Evolutionary conservation across 2,888 invertebrate genomes (phyloP), one percentile per base, ranked within the genome.

Genomic region (Xanthia togata): DNA sequence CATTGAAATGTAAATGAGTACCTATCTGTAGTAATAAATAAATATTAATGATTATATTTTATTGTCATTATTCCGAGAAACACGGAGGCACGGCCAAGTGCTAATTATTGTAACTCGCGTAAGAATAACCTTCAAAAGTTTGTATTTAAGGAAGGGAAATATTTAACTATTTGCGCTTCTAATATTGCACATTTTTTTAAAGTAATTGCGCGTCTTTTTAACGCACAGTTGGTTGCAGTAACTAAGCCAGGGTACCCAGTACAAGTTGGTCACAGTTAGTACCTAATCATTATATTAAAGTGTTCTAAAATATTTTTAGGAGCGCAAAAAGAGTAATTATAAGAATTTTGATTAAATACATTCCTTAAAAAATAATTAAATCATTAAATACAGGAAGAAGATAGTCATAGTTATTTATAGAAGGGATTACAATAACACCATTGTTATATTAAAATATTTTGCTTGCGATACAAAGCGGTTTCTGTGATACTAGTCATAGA

Each of bases 401-500:
- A 59, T 76, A 76, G 72, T 53, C 50, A 57, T 73, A 70, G 70
- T 53, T 70, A 70, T 53, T 59, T 47, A 26, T 50, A 65, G 57
- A 50, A 53, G 35, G 44, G 0, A 31, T n/a, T 64, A 71, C 26
- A 63, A 70, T 74, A 72, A 73, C 38, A 72, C 44, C 65, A 79
- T 79, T 82, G 74, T 70, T 73, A 41, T 65, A 57, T 53, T 55
- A 17, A 59, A 78, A 44, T 81, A 60, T 81, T 57, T 63, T 73
- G 44, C 60, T 84, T 62, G 50, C 64, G 38, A 78, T 79, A 72
- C 73, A 89, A 93, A 91, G 91, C 91, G 89, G 90, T 91, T 84
- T 76, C 88, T 93, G 94, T 94, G 93, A 94, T 94, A 93, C 90
- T 94, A 93, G 93, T 92, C 87, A 88, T 91, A 89, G 78, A 76